These are phyloP conservation scores for Metacarcinus magister DNA, from an alignment of 2,888 invertebrate genomes.

Conservation along the genomic window DNA sequence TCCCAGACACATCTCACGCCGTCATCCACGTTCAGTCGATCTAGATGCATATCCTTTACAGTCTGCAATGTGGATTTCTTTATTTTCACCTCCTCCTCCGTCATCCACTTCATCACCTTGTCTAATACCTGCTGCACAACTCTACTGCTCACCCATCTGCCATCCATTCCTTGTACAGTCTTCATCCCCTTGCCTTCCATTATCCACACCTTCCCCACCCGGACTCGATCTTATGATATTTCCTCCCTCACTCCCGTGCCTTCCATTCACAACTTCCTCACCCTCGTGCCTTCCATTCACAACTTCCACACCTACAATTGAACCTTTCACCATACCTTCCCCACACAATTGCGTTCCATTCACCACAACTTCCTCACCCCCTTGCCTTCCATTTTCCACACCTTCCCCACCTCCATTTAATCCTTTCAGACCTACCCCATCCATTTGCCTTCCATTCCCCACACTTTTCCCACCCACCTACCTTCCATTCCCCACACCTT, in stretches of 20 bases:
- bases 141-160: no score
- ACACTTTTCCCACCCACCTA: not conserved
- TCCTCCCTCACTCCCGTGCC: not conserved
- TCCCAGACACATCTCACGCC: no score
- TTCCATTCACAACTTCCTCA: not conserved
- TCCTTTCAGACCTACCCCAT: not conserved
- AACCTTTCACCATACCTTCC: not conserved
- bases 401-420: not conserved
- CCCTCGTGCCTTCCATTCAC: not conserved
- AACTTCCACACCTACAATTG: not conserved
- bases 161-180: no score
- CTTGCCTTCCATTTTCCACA: not conserved
- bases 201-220: not conserved
- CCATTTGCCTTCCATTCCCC: not conserved
- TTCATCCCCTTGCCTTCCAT: not conserved
- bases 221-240: no score
- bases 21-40: no score
- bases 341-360: not conserved
- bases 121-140: no score
- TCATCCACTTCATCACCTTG: no score
- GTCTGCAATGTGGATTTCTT: no score
- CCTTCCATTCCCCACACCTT: not conserved
- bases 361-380: not conserved
- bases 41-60: no score
- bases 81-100: no score